phyloP scores from a whole-genome alignment of 1,140 invertebrate species.

The Chlorops oryzae region DNA sequence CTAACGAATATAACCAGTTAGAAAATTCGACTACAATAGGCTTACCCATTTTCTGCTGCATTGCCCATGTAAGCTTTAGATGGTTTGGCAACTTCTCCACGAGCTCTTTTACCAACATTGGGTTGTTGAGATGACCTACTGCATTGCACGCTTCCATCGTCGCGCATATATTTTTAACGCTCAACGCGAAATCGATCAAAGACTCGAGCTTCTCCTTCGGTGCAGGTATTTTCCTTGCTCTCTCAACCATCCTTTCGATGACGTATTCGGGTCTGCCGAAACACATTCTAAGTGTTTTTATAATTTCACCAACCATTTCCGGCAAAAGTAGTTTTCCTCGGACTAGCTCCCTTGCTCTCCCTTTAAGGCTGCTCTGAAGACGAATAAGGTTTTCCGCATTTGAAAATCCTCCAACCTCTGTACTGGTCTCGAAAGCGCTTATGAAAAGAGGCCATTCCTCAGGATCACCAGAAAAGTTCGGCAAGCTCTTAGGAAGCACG shows the following conservation, averaged over 20 bases:
- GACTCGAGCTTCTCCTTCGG: conserved; percentile 4
- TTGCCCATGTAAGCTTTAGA: conserved; percentile 8
- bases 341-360: conserved; percentile 1
- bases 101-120: conserved; percentile 1
- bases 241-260: background rate
- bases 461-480: too few relatives aligned
- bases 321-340: background rate
- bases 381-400: too few relatives aligned
- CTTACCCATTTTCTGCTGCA: conserved; percentile 2
- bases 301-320: conserved; percentile 8
- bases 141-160: conserved; percentile 10
- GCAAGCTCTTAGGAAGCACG: too few relatives aligned
- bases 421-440: too few relatives aligned
- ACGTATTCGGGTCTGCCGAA: conserved; percentile 6
- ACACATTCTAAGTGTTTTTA: conserved; percentile 6
- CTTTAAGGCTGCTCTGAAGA: too few relatives aligned
- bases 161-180: conserved; percentile 6
- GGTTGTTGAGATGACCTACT: conserved; percentile 6
- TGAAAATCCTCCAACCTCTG: too few relatives aligned
- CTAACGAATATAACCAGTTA: too few relatives aligned
- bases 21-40: too few relatives aligned
- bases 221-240: conserved; percentile 1
- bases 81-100: conserved; percentile 8
- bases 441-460: too few relatives aligned
- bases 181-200: conserved; percentile 6